Conservation (phyloP, 2,797 vertebrate genomes). For the Pangasius djambal region DNA sequence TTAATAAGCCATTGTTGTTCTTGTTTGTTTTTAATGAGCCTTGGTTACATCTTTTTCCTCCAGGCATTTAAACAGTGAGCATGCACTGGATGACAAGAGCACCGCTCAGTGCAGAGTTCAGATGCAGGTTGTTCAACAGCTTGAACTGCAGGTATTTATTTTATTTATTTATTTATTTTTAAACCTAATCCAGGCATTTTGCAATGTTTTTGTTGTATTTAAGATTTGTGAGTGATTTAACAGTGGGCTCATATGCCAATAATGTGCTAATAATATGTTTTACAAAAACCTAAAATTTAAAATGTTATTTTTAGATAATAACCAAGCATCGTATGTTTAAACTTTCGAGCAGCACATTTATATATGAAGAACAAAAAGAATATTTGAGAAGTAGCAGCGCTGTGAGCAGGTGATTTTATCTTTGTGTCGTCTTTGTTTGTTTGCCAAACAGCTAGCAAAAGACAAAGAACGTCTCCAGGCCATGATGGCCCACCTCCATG, state of each 20-base stretch:
- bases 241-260: too few relatives aligned
- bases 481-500: conserved; percentile 98
- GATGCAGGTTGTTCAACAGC: conserved; percentile 99
- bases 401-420: conserved; percentile 2
- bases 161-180: neutral
- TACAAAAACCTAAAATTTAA: neutral
- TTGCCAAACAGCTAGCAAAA: conserved; percentile 86
- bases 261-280: neutral
- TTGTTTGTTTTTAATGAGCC: neutral
- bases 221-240: neutral
- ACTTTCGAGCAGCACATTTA: too few relatives aligned
- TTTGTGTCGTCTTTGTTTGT: conserved; percentile 32
- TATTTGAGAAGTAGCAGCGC: neutral
- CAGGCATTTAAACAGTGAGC: conserved; percentile 98
- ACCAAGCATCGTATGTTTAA: neutral
- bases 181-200: neutral
- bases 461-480: conserved; percentile 98
- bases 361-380: neutral
- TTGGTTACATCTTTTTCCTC: conserved; percentile 57
- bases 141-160: conserved; percentile 91
- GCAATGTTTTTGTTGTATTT: neutral
- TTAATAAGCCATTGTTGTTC: neutral
- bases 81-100: conserved; percentile 97
- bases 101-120: conserved; percentile 98
- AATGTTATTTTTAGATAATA: neutral